Conservation (phyloP, 2,113 vertebrate species). For the Tyrannus savana region DNA sequence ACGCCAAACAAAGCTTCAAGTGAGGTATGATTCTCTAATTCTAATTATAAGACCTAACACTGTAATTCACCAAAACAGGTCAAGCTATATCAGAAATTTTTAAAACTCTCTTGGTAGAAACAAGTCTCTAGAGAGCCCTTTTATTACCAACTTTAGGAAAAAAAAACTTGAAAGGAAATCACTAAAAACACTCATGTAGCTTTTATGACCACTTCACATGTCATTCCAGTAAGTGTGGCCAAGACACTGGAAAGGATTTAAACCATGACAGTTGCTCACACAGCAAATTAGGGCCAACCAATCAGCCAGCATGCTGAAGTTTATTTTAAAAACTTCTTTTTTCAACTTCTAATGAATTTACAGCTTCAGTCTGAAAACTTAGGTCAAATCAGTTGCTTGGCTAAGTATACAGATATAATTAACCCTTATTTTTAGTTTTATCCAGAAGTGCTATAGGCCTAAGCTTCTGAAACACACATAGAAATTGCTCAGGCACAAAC, state of each 20-base stretch:
- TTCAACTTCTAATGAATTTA: not conserved
- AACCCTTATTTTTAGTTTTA: not conserved
- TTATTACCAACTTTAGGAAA: not conserved
- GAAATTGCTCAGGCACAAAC: not conserved
- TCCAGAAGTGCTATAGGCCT: not conserved
- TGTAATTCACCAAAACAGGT: not conserved
- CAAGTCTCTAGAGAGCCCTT: not conserved
- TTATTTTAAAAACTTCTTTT: not conserved
- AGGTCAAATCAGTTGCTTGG: not conserved
- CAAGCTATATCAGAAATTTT: not conserved
- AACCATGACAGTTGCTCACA: not conserved
- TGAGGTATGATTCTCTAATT: not conserved
- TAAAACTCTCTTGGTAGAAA: not conserved
- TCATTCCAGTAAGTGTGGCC: not conserved
- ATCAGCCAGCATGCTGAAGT: not conserved
- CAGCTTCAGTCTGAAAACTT: not conserved
- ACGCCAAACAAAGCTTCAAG: not conserved
- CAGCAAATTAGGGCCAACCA: not conserved
- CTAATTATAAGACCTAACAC: not conserved
- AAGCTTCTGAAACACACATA: not conserved
- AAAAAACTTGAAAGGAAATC: not conserved
- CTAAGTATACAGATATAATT: not conserved
- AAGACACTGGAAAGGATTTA: not conserved
- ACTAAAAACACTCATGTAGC: not conserved
- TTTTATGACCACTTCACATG: not conserved